Conservation (phyloP, 23 tunicate genomes). For the Styela clava region DNA sequence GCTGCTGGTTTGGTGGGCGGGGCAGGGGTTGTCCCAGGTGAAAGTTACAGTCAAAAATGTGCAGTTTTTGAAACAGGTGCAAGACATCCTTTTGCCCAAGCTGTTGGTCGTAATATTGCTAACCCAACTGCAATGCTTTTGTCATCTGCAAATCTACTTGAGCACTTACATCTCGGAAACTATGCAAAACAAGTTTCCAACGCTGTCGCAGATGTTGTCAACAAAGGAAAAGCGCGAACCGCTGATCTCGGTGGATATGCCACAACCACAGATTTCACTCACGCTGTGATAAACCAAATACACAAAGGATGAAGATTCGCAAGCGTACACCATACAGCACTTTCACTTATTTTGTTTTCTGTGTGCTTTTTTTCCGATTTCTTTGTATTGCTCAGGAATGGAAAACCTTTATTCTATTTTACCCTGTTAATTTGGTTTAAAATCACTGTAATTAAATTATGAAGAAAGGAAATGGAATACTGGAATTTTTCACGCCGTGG, state of each 20-base stretch:
- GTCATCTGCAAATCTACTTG: slow-evolving; percentile 50
- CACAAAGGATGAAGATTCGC: slow-evolving; percentile 24
- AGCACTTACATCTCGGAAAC: slow-evolving; percentile 27
- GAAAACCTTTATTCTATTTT: too few species aligned
- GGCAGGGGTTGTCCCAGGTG: slow-evolving; percentile 92
- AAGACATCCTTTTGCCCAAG: slow-evolving; percentile 88
- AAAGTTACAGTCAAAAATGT: slow-evolving; percentile 60
- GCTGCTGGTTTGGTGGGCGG: slow-evolving; percentile 93
- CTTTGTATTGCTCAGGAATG: too few species aligned
- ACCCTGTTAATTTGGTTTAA: too few species aligned
- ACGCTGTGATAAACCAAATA: slow-evolving; percentile 77
- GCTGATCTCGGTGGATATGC: slow-evolving; percentile 93
- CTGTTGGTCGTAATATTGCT: slow-evolving; percentile 79
- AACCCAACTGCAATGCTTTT: slow-evolving; percentile 81
- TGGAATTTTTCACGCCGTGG: too few species aligned
- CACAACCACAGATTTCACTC: slow-evolving; percentile 91
- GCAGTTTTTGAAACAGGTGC: slow-evolving; percentile 92
- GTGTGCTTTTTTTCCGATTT: too few species aligned
- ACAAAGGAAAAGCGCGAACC: slow-evolving; percentile 68
- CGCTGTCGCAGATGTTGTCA: slow-evolving; percentile 52
- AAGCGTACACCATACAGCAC: too few species aligned
- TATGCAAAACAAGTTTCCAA: slow-evolving; percentile 47
- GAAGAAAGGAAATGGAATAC: too few species aligned
- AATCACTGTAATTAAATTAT: too few species aligned
- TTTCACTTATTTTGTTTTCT: too few species aligned